phyloP scores from a whole-genome alignment of 2,113 vertebrate species.

The Candoia aspera region DNA sequence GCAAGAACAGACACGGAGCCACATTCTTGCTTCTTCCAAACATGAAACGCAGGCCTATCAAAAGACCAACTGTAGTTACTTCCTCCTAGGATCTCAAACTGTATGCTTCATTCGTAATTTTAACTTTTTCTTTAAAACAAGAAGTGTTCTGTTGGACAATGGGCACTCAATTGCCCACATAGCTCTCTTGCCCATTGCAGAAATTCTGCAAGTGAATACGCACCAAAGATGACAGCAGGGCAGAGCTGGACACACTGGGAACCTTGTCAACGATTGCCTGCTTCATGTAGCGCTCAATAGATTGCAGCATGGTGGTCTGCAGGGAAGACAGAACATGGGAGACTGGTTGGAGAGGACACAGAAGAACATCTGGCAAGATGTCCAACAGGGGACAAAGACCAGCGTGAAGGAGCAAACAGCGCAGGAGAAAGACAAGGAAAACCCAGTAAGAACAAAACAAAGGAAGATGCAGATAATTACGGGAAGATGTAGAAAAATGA shows the following conservation, averaged over 20 bases:
- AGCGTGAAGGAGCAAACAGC: background rate
- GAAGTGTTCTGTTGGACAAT: background rate
- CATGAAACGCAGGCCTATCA: background rate
- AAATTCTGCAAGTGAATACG: constrained; percentile 25
- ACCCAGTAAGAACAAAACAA: background rate
- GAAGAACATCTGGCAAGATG: background rate
- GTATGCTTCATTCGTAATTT: background rate
- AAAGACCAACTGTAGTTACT: background rate
- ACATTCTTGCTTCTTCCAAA: background rate
- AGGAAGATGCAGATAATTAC: background rate
- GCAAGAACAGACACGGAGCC: background rate
- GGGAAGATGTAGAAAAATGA: background rate
- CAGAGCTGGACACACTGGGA: constrained; percentile 83
- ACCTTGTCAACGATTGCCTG: constrained; percentile 84
- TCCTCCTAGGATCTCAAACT: too few relatives aligned
- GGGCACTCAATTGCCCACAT: background rate
- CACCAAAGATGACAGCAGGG: constrained; percentile 82
- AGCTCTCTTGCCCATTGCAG: background rate
- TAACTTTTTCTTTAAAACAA: background rate
- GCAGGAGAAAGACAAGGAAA: background rate
- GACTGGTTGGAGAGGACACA: fast-evolving
- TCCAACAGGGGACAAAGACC: background rate
- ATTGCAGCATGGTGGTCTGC: constrained; percentile 83
- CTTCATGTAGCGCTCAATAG: constrained; percentile 85
- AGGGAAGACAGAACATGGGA: constrained; percentile 38